phyloP scores from a whole-genome alignment of 1,140 invertebrate genomes.

The Scaptomyza montana region DNA sequence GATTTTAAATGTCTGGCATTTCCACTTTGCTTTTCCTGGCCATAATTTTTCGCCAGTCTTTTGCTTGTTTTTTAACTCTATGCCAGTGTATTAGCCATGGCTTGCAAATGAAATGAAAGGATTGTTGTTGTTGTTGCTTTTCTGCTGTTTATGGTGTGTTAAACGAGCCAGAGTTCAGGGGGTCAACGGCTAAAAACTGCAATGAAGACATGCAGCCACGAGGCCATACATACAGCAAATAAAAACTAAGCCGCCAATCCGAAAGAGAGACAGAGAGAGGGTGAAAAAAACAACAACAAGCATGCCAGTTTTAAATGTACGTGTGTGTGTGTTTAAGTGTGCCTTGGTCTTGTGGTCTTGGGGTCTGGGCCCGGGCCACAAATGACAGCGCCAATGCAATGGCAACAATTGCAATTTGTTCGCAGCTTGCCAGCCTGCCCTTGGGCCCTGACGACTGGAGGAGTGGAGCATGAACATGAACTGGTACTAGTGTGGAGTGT shows the following conservation, averaged over 20 bases:
- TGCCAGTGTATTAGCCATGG: neutral
- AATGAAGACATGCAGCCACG: constrained; percentile 46
- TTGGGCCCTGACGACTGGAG: constrained; percentile 40
- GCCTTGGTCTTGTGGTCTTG: constrained; percentile 29
- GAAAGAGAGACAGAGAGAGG: neutral
- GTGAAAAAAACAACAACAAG: neutral
- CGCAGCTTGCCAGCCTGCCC: constrained; percentile 55
- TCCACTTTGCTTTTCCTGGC: constrained; percentile 76
- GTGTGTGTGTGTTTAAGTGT: constrained; percentile 6
- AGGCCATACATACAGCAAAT: constrained; percentile 26
- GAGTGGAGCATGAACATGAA: constrained; percentile 31
- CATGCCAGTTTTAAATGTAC: constrained; percentile 1
- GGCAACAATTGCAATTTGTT: constrained; percentile 84
- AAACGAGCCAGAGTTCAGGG: constrained; percentile 65
- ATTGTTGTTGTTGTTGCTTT: constrained; percentile 25
- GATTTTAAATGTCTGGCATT: constrained; percentile 81
- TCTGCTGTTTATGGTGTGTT: constrained; percentile 69
- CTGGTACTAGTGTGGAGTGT: neutral
- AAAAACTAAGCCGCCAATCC: constrained; percentile 35
- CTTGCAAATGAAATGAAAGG: constrained; percentile 25
- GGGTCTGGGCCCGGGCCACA: constrained; percentile 26
- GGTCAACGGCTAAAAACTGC: constrained; percentile 50
- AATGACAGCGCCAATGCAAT: constrained; percentile 80
- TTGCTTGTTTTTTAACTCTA: constrained; percentile 11
- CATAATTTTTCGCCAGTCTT: constrained; percentile 55